Evolutionary conservation across 2,113 vertebrate genomes (phyloP).

Genomic region (Marcusenius ussheri): DNA sequence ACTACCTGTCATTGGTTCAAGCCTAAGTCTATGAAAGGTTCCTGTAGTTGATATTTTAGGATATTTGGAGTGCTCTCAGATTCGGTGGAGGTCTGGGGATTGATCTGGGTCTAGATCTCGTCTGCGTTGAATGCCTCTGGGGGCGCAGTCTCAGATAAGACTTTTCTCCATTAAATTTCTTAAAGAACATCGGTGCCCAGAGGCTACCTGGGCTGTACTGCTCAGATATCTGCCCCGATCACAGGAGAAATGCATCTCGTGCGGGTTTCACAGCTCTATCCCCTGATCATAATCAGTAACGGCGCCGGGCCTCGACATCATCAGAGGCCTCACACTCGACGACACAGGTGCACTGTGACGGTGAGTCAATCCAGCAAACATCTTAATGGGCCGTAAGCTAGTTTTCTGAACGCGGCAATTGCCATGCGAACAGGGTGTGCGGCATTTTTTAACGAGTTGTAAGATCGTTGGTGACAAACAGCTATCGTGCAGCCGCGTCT

Average conservation of each 20-base stretch:
- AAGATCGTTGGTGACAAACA: background rate
- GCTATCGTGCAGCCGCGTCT: background rate
- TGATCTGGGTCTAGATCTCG: background rate
- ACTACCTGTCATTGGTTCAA: background rate
- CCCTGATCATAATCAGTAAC: background rate
- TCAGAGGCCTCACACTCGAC: background rate
- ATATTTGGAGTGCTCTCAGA: background rate
- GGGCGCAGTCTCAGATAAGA: background rate
- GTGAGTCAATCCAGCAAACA: background rate
- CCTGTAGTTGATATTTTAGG: background rate
- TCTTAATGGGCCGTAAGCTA: background rate
- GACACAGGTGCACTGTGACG: background rate
- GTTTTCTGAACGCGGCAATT: background rate
- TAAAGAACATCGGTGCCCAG: background rate
- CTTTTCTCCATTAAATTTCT: background rate
- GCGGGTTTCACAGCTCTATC: background rate
- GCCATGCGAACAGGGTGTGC: background rate
- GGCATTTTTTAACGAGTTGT: background rate
- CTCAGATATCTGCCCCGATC: background rate
- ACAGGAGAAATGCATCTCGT: background rate
- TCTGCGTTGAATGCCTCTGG: background rate
- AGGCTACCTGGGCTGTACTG: background rate
- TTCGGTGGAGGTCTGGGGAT: background rate
- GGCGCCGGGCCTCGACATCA: background rate
- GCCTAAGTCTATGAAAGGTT: background rate